Conservation (phyloP, 2,113 vertebrate genomes). For the Salvelinus alpinus region DNA sequence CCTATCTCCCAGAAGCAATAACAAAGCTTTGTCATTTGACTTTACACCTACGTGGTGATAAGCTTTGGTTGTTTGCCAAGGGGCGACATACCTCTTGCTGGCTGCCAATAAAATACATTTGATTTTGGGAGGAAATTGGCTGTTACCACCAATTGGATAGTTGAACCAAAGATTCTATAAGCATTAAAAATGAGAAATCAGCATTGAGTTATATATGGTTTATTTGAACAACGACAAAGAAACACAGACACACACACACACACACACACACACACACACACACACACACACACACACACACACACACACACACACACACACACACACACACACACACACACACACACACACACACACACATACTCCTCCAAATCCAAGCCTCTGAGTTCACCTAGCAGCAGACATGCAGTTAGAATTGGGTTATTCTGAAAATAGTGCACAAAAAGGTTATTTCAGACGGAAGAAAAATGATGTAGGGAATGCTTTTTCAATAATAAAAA, state of each 20-base stretch:
- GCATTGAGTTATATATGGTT: no score
- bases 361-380: background rate
- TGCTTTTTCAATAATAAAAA: slow-evolving; percentile 32
- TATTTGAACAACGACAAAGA: slow-evolving; percentile 31
- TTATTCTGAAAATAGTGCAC: background rate
- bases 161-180: background rate
- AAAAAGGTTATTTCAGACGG: background rate
- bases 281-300: background rate
- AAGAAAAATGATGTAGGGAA: slow-evolving; percentile 30
- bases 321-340: background rate
- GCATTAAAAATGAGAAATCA: background rate
- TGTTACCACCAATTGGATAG: background rate
- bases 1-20: background rate
- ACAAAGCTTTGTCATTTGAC: background rate
- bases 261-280: background rate
- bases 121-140: background rate
- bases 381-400: background rate
- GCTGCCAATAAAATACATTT: background rate
- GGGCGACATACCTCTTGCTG: background rate
- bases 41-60: background rate
- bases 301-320: background rate
- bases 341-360: background rate
- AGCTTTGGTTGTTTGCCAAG: background rate
- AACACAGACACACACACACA: background rate
- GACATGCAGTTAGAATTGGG: slow-evolving; percentile 6